These are phyloP conservation scores for Diloba caeruleocephala DNA, from an alignment of 2,888 invertebrate species.

Conservation along the genomic window DNA sequence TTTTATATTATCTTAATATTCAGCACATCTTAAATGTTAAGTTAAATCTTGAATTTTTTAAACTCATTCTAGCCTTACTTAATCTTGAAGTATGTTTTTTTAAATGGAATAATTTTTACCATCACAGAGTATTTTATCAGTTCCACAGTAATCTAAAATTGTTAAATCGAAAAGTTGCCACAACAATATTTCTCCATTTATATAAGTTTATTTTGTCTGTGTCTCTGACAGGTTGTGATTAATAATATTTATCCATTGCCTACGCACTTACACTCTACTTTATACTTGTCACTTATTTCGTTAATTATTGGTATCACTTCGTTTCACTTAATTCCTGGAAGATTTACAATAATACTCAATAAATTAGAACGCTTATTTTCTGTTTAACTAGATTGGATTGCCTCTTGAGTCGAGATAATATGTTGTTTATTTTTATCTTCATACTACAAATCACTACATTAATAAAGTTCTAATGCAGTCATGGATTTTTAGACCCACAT, in stretches of 20 bases:
- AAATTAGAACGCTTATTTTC: constrained; percentile 34
- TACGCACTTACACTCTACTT: constrained; percentile 53
- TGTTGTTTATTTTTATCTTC: no score
- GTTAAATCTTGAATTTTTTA: no score
- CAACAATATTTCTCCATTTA: constrained; percentile 54
- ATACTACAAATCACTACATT: no score
- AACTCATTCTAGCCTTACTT: no score
- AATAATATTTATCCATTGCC: constrained; percentile 55
- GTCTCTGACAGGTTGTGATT: constrained; percentile 49
- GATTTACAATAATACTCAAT: constrained; percentile 48
- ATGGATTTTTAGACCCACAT: no score
- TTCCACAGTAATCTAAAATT: constrained; percentile 43
- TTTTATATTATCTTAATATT: no score
- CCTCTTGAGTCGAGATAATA: no score
- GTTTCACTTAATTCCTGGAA: constrained; percentile 49
- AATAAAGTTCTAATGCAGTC: no score
- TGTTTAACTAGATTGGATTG: no score
- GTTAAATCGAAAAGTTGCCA: constrained; percentile 43
- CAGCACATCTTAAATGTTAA: no score
- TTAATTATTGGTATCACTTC: constrained; percentile 55
- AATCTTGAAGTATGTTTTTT: no score
- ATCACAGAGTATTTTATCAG: constrained; percentile 17
- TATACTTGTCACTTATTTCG: constrained; percentile 54
- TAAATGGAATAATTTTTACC: no score
- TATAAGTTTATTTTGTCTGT: constrained; percentile 51